phyloP scores from a whole-genome alignment of 2,888 invertebrate genomes.

The Euclidia mi region DNA sequence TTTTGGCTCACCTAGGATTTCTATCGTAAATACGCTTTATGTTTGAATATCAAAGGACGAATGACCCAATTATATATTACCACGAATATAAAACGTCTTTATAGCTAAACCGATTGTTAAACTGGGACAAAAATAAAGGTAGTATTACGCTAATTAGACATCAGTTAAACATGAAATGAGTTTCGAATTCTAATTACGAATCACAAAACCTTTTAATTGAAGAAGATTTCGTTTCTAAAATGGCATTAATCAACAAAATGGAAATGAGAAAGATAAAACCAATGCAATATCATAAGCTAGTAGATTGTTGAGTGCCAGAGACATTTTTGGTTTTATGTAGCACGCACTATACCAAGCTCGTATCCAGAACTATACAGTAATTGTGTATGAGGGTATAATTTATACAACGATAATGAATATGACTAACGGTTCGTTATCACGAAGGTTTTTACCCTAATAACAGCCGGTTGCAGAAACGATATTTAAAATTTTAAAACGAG shows the following conservation, averaged over 20 bases:
- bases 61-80: not conserved
- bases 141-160: constrained; percentile 34
- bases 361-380: constrained; percentile 75
- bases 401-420: constrained; percentile 85
- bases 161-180: constrained; percentile 35
- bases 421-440: constrained; percentile 82
- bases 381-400: constrained; percentile 83
- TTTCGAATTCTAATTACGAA: constrained; percentile 42
- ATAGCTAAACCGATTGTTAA: not conserved
- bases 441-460: constrained; percentile 84
- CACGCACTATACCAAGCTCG: constrained; percentile 70
- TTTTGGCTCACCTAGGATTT: too few relatives aligned
- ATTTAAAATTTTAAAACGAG: too few relatives aligned
- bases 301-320: constrained; percentile 66
- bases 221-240: constrained; percentile 47
- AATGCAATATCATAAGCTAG: constrained; percentile 62
- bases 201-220: constrained; percentile 45
- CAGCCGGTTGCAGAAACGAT: constrained; percentile 73
- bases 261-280: constrained; percentile 63
- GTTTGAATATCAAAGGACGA: not conserved
- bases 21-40: too few relatives aligned
- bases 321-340: constrained; percentile 72
- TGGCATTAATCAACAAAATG: constrained; percentile 56
- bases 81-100: not conserved
- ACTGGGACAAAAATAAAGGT: constrained; percentile 21